A percentile compares a stretch with the other conserved stretches of the same genome.
Evolutionary conservation across 2,113 vertebrate genomes (phyloP).

Genomic region (Suricata suricatta): DNA sequence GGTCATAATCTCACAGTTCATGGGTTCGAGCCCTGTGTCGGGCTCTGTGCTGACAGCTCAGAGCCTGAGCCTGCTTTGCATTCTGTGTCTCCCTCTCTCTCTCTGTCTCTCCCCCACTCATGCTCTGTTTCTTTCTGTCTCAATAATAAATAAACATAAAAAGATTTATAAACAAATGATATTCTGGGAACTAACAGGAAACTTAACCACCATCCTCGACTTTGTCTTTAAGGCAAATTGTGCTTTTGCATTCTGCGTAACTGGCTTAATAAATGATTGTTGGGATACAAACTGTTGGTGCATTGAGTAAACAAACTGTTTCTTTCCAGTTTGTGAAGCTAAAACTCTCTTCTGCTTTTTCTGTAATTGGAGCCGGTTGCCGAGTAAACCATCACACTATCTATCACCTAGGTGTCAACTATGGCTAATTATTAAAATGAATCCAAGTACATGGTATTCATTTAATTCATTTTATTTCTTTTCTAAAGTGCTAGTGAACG

Average conservation of each 20-base stretch:
- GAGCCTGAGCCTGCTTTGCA: no score
- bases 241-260: conserved; percentile 23
- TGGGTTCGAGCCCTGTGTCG: no score
- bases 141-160: no score
- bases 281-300: neutral
- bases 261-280: neutral
- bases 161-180: neutral
- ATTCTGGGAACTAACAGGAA: neutral
- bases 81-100: no score
- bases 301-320: conserved; percentile 26
- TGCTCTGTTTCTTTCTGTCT: no score
- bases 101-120: no score
- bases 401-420: conserved; percentile 24
- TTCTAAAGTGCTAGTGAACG: neutral
- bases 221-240: neutral
- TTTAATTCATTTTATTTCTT: no score
- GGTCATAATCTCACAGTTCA: no score
- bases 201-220: neutral
- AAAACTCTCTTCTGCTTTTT: neutral
- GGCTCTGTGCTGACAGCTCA: no score
- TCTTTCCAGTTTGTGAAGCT: neutral
- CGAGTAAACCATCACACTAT: neutral
- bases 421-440: conserved; percentile 59
- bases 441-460: conserved; percentile 14
- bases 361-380: neutral